Percentiles rank a stretch among this genome's conserved stretches.
Evolutionary conservation across 2,888 invertebrate species (phyloP).

Genomic region (Sarcophaga caerulescens): DNA sequence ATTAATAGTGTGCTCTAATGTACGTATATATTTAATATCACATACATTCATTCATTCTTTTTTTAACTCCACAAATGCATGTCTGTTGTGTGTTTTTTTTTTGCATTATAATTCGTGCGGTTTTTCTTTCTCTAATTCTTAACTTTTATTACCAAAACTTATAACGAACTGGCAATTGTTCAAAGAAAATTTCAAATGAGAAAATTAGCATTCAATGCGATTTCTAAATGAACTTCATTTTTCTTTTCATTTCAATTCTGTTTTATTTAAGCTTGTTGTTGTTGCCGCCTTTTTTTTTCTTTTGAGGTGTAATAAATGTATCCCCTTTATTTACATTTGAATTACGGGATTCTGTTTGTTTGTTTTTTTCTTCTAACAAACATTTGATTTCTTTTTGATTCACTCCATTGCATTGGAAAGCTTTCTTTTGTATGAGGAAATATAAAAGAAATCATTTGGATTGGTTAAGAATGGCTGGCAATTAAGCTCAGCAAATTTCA

Average conservation of each 20-base stretch:
- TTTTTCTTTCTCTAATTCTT: constrained; percentile 31
- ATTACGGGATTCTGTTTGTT: neutral
- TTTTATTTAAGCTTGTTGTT: constrained; percentile 28
- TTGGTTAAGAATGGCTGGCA: neutral
- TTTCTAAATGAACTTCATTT: constrained; percentile 62
- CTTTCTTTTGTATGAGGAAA: neutral
- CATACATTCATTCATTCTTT: neutral
- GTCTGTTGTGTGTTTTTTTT: constrained; percentile 11
- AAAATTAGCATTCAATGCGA: constrained; percentile 78
- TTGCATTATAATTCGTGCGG: constrained; percentile 66
- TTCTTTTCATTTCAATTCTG: constrained; percentile 17
- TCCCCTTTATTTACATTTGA: constrained; percentile 11
- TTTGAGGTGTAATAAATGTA: constrained; percentile 56
- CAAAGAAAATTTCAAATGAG: constrained; percentile 68
- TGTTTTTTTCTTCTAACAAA: neutral
- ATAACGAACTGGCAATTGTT: constrained; percentile 61
- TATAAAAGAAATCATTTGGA: neutral
- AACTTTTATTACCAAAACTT: constrained; percentile 68
- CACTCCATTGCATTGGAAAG: neutral
- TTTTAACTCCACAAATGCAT: constrained; percentile 13
- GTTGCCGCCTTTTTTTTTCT: constrained; percentile 45
- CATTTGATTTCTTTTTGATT: too few relatives aligned
- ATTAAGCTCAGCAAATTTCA: neutral
- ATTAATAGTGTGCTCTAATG: constrained; percentile 61
- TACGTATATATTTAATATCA: neutral